These are phyloP conservation scores for Dicyrtomina minuta DNA, from an alignment of 2,888 invertebrate genomes.

Conservation along the genomic window DNA sequence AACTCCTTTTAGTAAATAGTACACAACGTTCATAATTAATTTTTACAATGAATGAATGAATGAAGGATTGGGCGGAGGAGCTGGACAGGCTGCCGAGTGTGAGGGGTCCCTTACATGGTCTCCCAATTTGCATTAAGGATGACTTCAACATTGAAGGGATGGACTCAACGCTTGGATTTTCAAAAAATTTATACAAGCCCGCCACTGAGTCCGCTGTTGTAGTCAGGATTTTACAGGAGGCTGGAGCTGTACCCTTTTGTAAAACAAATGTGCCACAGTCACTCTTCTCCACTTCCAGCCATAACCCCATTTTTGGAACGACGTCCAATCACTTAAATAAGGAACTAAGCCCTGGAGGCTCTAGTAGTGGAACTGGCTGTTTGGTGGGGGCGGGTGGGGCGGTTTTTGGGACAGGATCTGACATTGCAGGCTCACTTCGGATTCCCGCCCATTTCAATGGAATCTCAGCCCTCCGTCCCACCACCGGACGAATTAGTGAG, in stretches of 20 bases:
- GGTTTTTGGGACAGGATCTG: conserved; percentile 46
- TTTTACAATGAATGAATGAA: too few relatives aligned
- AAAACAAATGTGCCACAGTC: conserved; percentile 57
- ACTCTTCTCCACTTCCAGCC: conserved; percentile 40
- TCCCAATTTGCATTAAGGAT: conserved; percentile 56
- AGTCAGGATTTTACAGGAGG: conserved; percentile 42
- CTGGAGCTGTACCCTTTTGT: conserved; percentile 51
- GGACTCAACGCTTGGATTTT: conserved; percentile 55
- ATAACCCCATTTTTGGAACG: conserved; percentile 49
- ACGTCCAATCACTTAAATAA: conserved; percentile 44
- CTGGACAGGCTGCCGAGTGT: conserved; percentile 46
- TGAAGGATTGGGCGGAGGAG: conserved; percentile 40
- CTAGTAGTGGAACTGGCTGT: conserved; percentile 44
- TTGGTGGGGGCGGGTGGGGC: conserved; percentile 42
- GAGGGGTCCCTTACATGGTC: conserved; percentile 55
- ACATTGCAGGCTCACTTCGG: conserved; percentile 59
- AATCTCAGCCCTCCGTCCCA: conserved; percentile 58
- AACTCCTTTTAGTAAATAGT: background rate
- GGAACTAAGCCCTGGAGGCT: conserved; percentile 44
- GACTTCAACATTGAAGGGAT: conserved; percentile 55
- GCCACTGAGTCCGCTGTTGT: conserved; percentile 46
- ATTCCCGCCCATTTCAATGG: conserved; percentile 60
- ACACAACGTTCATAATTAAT: background rate
- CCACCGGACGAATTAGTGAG: conserved; percentile 55
- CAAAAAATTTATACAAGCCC: conserved; percentile 54